Base-by-base conservation (phyloP, 2,888 invertebrate species). In the Hyposoter didymator region DNA sequence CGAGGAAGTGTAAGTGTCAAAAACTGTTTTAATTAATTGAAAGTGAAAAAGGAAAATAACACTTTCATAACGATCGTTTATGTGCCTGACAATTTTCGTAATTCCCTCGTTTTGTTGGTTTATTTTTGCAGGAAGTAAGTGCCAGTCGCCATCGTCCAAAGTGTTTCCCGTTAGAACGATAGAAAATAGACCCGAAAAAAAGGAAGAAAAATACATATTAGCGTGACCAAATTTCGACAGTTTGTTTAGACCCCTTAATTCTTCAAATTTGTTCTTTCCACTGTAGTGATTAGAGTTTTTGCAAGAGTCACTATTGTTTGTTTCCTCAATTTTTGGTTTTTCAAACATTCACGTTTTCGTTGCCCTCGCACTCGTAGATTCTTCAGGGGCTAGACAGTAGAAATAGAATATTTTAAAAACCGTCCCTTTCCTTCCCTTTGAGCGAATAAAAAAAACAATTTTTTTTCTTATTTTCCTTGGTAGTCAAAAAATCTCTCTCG, bases 1-100 rank as follows among this genome's bases (percentile, higher is more conserved):
- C 92, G 96, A 96, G 95, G 96, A 97, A 96, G 96, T 97, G 97
- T 97, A 96, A 97, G 97, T 96, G 91, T 93, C 80, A 82, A 84
- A 85, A 88, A 62, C 85, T 35, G 12, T 80, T 49, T 75, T 66
- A 74, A 45, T 75, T 66, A 74, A 45, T 8, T 39, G 55, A 8
- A n/a, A 72, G 6, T 66, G 6, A 62, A 32, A 35, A 28, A 19
- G 14, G 67, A 64, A 55, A 64, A 55, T 76, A 72, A 79, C 70
- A 52, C 39, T 72, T 52, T 72, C 43, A 35, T 74, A 66, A 66
- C 14, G 10, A 55, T 59, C 49, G 55, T 93, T 90, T 88, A 80
- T 87, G 85, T 39, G 88, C 82, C 28, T 39, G 59, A 78, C 81
- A 79, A 85, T 84, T 74, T 70, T 82, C 74, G 19, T 70, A 85